Evolutionary conservation across 2,888 invertebrate species (phyloP).

Genomic region (Diadromus collaris): DNA sequence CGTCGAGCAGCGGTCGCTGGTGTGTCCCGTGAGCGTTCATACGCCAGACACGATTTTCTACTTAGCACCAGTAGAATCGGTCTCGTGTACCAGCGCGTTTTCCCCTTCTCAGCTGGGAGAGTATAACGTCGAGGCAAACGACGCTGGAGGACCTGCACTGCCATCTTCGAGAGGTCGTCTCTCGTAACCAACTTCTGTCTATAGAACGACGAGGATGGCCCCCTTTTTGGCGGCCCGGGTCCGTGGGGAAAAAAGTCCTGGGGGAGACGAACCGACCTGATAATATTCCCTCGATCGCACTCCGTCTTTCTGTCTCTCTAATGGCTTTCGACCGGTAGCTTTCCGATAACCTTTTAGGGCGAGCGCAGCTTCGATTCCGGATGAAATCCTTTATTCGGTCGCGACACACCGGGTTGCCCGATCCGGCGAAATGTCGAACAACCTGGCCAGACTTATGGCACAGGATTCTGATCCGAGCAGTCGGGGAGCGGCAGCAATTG

Average conservation of each 20-base stretch:
- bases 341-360: conserved; percentile 30
- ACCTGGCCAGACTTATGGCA: background rate
- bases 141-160: conserved; percentile 41
- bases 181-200: conserved; percentile 38
- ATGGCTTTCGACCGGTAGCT: conserved; percentile 48
- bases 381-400: conserved; percentile 17
- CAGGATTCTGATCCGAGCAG: background rate
- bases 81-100: conserved; percentile 42
- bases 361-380: conserved; percentile 2
- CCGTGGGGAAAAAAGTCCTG: conserved; percentile 43
- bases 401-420: background rate
- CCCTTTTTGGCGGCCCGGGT: conserved; percentile 33
- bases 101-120: conserved; percentile 20
- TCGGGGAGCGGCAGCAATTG: background rate
- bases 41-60: conserved; percentile 80
- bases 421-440: background rate
- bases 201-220: conserved; percentile 22
- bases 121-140: conserved; percentile 41
- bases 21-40: conserved; percentile 69
- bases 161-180: conserved; percentile 51
- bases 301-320: conserved; percentile 39
- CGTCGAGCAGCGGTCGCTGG: conserved; percentile 17
- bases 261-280: conserved; percentile 40
- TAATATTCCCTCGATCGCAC: conserved; percentile 47
- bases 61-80: conserved; percentile 71